Percentiles rank a stretch among this genome's conserved stretches.
These are phyloP conservation scores for Pan troglodytes DNA, from an alignment of 2,113 vertebrate genomes.

Conservation along the genomic window NHGRI_mPanTro3-v2.1_pri NC_072418.2:39183501-39184000, in stretches of 20 bases:
- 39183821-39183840: not conserved
- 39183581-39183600: not conserved
- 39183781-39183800: not conserved
- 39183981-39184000: not conserved
- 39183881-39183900: not conserved
- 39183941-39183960: not conserved
- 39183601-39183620: not conserved
- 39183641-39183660: not conserved
- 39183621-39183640: not conserved
- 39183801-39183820: not conserved
- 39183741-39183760: not conserved
- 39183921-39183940: not conserved
- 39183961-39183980: conserved; percentile 1
- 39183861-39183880: not conserved
- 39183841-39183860: not conserved
- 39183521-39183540: not conserved
- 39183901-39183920: not conserved
- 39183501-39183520: not conserved
- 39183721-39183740: conserved; percentile 1
- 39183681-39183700: not conserved
- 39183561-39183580: not conserved
- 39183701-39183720: not conserved
- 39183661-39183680: not conserved
- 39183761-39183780: not conserved
- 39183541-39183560: not conserved